phyloP scores from a whole-genome alignment of 2,888 invertebrate genomes.

The Protodeltote pygarga region DNA sequence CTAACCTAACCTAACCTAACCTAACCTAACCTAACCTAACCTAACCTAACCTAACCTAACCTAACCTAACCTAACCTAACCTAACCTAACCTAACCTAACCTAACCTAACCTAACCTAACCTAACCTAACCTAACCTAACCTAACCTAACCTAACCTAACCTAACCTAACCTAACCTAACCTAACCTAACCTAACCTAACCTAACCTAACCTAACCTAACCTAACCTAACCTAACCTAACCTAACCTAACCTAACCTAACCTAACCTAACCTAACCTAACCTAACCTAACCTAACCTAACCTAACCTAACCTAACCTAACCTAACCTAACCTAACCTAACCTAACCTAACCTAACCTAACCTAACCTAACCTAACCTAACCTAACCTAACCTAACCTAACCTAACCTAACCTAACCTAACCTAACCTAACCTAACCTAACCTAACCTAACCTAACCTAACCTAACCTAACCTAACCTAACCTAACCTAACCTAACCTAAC shows the following conservation, averaged over 20 bases:
- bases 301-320: conserved; percentile 35
- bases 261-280: conserved; percentile 36
- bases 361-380: conserved; percentile 35
- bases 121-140: conserved; percentile 35
- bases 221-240: conserved; percentile 35
- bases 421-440: conserved; percentile 35
- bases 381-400: conserved; percentile 36
- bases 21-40: conserved; percentile 36
- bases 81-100: conserved; percentile 36
- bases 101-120: conserved; percentile 35
- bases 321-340: conserved; percentile 36
- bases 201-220: conserved; percentile 36
- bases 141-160: conserved; percentile 36
- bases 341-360: conserved; percentile 35
- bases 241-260: conserved; percentile 35
- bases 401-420: conserved; percentile 35
- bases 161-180: conserved; percentile 35
- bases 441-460: conserved; percentile 36
- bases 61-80: conserved; percentile 35
- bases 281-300: conserved; percentile 35
- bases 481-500: conserved; percentile 35
- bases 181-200: conserved; percentile 35
- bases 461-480: conserved; percentile 35
- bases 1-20: conserved; percentile 35
- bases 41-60: conserved; percentile 35